Base-by-base conservation (phyloP, 2,113 vertebrate species). In the Corythoichthys haematopterus region DNA sequence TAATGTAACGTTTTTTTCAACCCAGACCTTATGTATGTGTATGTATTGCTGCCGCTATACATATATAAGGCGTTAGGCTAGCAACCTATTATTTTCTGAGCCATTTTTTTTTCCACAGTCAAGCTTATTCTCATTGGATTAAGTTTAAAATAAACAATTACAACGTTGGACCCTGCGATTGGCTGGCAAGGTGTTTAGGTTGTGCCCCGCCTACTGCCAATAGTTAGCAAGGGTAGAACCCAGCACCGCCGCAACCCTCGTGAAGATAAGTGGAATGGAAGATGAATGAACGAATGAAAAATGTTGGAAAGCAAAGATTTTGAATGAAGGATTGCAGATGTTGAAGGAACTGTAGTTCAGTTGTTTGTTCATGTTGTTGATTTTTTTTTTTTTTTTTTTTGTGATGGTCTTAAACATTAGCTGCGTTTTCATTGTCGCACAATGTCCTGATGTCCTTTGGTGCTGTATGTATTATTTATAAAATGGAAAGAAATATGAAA, bases 291-390 rank as follows among this genome's bases (percentile, higher is more conserved):
- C 20, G 20, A 28, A 28, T 28, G 20, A 28, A 68, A 64, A 80
- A 77, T 71, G 65, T 72, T 75, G 16, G 33, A 37, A 53, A 71
- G 76, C 40, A 63, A 3, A 2, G 33, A 16, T 48, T 60, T 66
- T 74, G 35, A 74, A 68, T 64, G 6, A 61, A 53, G 20, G 20
- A 14, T 46, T 11, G 38, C 51, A 57, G 58, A 63, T 46, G 62
- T 56, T 5, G 14, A 43, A 6, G 13, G 35, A 60, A 5, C 62
- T 58, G 62, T 20, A 48, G 28, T 14, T 28, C 15, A 69, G 1
- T 63, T 64, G 5, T 61, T 14, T 70, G 20, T 28, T 28, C 20
- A 28, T 56, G 58, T 51, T 43, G 36, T 68, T 43, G 6, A 5
- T 15, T 4, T 20, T 40, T n/a, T 5, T 47, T 20, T 58, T 20